Base-by-base conservation (phyloP, 53 echinoderm and acorn worm species). In the Crossaster papposus region DNA sequence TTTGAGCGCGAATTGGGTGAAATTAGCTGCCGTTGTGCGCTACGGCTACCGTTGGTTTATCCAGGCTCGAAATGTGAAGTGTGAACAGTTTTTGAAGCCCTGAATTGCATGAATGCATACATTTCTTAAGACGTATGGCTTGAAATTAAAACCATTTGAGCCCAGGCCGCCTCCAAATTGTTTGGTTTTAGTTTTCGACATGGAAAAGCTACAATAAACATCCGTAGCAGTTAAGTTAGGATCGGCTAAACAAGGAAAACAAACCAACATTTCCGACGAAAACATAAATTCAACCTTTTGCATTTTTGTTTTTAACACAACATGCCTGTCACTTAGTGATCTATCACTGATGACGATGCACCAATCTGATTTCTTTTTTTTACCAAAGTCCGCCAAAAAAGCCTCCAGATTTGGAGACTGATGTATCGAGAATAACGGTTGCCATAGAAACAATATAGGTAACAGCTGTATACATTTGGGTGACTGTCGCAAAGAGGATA, bases 1-100 rank as follows among this genome's bases (percentile, higher is more conserved):
- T 85, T 51, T 63, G 34, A 23, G 63, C 65, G 70, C n/a, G 83
- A 44, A 70, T 37, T n/a, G 23, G 38, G 70, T 83, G 3, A 32
- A 64, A 64, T 81, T 11, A 64, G 36, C 34, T 52, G 13, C 79
- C 52, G 31, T 54, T n/a, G 52, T 54, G 20, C 28, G 51, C 4
- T 30, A 4, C n/a, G 52, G 15, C 26, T 44, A 29, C 3, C 28
- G 68, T 68, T 26, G 24, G 24, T 28, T 74, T 14, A 17, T 9
- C 44, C 44, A 44, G 44, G 44, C 44, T 44, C 44, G 0, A 44
- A 1, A 7, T 44, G 44, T 44, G 44, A 44, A 44, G 44, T 44
- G 44, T 44, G 44, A 5, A 44, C 44, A 44, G 44, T 44, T 44
- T 44, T 44, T 44, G 9, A 44, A 44, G 44, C 44, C 9, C 9